phyloP scores from a whole-genome alignment of 1,140 invertebrate species.

The Drosophila rufa region DNA sequence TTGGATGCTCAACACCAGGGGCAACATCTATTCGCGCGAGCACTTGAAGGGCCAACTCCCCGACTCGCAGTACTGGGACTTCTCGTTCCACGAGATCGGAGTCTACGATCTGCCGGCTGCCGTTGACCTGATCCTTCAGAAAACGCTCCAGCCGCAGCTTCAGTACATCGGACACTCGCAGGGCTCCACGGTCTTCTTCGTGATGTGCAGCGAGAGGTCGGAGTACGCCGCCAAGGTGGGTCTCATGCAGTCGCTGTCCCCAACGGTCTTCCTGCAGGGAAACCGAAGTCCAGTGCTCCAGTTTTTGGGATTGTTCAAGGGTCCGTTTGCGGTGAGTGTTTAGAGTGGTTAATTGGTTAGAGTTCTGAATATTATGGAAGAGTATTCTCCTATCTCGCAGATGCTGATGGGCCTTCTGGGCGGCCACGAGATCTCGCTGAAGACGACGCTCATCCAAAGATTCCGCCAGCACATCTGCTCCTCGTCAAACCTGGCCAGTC shows the following conservation, averaged over 20 bases:
- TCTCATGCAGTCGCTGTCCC: slow-evolving; percentile 88
- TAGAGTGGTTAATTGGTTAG: no score
- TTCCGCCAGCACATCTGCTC: slow-evolving; percentile 46
- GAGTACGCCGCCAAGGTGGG: slow-evolving; percentile 88
- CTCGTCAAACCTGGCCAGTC: background rate
- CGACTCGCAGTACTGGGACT: slow-evolving; percentile 75
- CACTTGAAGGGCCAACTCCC: slow-evolving; percentile 85
- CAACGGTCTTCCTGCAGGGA: slow-evolving; percentile 82
- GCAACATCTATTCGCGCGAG: slow-evolving; percentile 88
- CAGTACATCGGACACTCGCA: slow-evolving; percentile 86
- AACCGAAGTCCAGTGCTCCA: slow-evolving; percentile 41
- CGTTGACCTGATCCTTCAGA: slow-evolving; percentile 87
- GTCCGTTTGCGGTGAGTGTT: slow-evolving; percentile 31
- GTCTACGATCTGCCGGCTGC: slow-evolving; percentile 89
- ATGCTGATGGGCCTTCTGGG: slow-evolving; percentile 32
- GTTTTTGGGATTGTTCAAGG: slow-evolving; percentile 33
- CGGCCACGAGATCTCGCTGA: slow-evolving; percentile 18
- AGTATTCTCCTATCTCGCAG: slow-evolving; percentile 1
- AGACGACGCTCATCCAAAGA: slow-evolving; percentile 10
- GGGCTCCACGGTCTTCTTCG: slow-evolving; percentile 87
- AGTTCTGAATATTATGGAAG: background rate
- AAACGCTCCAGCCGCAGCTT: slow-evolving; percentile 83
- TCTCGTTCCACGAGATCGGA: slow-evolving; percentile 90
- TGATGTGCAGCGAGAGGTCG: slow-evolving; percentile 88
- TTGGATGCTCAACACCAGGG: slow-evolving; percentile 90